Conservation (phyloP, 2,888 invertebrate genomes). For the Drosophila suboccidentalis region DNA sequence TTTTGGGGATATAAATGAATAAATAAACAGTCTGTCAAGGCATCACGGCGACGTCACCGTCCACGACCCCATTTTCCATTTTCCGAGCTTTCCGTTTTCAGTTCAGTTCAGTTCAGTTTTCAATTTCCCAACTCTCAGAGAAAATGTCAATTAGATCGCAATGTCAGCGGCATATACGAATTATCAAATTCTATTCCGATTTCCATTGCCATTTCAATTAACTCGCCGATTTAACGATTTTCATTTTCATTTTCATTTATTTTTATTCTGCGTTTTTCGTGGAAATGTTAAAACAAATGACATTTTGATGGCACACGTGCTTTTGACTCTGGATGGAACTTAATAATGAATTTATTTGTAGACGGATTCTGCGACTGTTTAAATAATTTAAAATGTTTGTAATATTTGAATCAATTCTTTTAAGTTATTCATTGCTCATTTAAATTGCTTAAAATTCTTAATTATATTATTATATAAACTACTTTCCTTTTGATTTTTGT, state of each 20-base stretch:
- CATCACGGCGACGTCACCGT: conserved; percentile 32
- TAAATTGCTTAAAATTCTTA: too few species aligned
- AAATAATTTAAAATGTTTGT: not conserved
- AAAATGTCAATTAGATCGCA: conserved; percentile 38
- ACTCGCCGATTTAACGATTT: not conserved
- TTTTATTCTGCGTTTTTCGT: not conserved
- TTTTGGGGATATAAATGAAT: conserved; percentile 37
- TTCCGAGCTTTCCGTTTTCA: conserved; percentile 1
- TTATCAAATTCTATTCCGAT: conserved; percentile 15
- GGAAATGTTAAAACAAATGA: conserved; percentile 9
- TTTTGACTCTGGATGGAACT: not conserved
- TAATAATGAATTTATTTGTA: not conserved
- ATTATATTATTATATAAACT: too few species aligned
- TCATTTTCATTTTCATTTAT: too few species aligned
- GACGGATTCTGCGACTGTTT: not conserved
- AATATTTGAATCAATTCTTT: too few species aligned
- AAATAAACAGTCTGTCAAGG: conserved; percentile 49
- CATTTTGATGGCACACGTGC: not conserved
- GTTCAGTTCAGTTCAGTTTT: not conserved
- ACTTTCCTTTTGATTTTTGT: too few species aligned
- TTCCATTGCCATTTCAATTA: not conserved
- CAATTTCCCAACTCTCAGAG: not conserved
- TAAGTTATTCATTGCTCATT: too few species aligned
- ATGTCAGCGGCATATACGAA: conserved; percentile 23
- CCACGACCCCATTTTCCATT: not conserved